These are phyloP conservation scores for Brienomyrus brachyistius DNA, from an alignment of 2,113 vertebrate species.

Conservation along the genomic window DNA sequence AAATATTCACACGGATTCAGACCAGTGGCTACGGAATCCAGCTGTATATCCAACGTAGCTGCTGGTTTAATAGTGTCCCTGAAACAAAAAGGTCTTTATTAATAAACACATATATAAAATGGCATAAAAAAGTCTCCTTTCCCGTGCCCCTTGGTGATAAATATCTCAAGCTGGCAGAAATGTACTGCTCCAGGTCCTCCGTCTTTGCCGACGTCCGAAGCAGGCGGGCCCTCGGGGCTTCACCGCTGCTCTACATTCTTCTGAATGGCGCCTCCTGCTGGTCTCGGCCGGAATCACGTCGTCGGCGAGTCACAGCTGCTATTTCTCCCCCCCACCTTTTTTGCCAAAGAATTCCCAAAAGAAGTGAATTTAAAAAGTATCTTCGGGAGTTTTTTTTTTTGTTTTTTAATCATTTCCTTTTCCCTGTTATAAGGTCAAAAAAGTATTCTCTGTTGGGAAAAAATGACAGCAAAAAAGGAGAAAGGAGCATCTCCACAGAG, in stretches of 20 bases:
- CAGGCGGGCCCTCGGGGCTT: too few species aligned
- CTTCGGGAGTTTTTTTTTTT: background rate
- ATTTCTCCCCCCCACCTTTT: background rate
- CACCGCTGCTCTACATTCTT: background rate
- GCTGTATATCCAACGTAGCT: constrained; percentile 40
- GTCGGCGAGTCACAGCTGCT: background rate
- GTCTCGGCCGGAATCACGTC: background rate
- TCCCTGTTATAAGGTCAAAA: constrained; percentile 3
- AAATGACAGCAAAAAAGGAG: background rate
- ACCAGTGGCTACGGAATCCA: constrained; percentile 24
- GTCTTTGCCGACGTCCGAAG: background rate
- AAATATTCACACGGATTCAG: constrained; percentile 37
- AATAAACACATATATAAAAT: constrained; percentile 38
- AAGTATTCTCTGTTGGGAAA: background rate
- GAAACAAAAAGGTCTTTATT: constrained; percentile 43
- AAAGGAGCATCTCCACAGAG: background rate
- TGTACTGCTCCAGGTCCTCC: background rate
- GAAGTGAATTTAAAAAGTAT: background rate
- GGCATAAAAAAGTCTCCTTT: constrained; percentile 4
- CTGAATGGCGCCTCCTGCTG: background rate
- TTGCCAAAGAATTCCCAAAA: background rate
- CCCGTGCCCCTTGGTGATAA: constrained; percentile 21
- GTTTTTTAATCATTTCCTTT: background rate
- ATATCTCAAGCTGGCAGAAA: background rate
- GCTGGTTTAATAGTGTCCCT: constrained; percentile 62